Conservation (phyloP, 2,113 vertebrate genomes). For the Corynorhinus townsendii region DNA sequence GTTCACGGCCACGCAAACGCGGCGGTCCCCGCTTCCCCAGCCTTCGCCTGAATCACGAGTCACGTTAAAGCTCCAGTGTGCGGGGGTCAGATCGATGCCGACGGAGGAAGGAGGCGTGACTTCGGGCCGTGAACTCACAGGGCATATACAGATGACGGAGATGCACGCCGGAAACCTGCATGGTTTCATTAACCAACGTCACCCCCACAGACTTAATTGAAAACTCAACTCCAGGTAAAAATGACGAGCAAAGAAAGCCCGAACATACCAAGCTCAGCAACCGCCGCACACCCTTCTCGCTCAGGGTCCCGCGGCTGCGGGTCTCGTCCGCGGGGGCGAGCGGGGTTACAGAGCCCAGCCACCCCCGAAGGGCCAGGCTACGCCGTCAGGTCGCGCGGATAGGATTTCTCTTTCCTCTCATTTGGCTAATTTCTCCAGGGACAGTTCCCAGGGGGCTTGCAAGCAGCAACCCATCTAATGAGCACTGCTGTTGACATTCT, state of each 20-base stretch:
- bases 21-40: no score
- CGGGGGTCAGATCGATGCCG: neutral
- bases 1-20: no score
- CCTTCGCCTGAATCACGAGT: neutral
- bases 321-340: accelerated
- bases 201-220: neutral
- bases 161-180: neutral
- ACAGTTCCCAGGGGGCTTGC: neutral
- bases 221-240: neutral
- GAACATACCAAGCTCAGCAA: neutral
- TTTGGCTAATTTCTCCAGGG: neutral
- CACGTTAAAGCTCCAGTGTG: neutral
- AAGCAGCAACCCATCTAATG: neutral
- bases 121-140: neutral
- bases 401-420: neutral
- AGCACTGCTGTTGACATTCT: neutral
- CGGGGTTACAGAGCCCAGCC: neutral
- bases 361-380: accelerated
- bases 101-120: neutral
- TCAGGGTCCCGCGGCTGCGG: neutral
- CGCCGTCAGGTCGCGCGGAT: neutral
- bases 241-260: neutral
- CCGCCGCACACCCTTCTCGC: neutral
- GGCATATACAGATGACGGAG: neutral
- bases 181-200: no score